Evolutionary conservation across 2,888 invertebrate species (phyloP).

Genomic region (Tipula lateralis): DNA sequence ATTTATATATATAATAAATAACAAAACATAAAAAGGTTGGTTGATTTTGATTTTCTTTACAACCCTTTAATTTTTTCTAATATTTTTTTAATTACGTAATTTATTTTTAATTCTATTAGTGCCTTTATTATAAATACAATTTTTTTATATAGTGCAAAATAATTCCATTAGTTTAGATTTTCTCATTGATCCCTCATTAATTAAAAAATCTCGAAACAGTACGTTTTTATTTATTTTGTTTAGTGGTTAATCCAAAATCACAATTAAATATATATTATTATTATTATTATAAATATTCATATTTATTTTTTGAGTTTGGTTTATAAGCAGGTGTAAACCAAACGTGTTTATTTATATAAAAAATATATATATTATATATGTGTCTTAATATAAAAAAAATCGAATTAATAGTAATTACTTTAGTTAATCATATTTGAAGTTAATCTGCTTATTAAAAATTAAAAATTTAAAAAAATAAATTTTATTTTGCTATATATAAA

Average conservation of each 20-base stretch:
- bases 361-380: conserved; percentile 20
- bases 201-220: conserved; percentile 35
- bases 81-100: background rate
- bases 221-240: background rate
- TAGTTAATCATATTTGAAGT: conserved; percentile 31
- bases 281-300: conserved; percentile 34
- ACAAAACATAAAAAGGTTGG: background rate
- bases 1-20: background rate
- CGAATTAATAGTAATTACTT: background rate
- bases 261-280: conserved; percentile 7
- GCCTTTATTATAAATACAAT: background rate
- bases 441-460: conserved; percentile 28
- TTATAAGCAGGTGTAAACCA: conserved; percentile 41
- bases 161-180: background rate
- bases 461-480: background rate
- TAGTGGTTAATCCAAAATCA: background rate
- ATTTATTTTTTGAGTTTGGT: conserved; percentile 36
- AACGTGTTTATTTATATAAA: conserved; percentile 36
- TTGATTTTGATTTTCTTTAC: conserved; percentile 24
- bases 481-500: background rate
- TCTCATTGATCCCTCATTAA: conserved; percentile 37
- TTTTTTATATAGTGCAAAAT: background rate
- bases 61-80: background rate
- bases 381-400: background rate
- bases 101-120: background rate